Conservation (phyloP, 2,888 invertebrate species). For the Holacanthella duospinosa region DNA sequence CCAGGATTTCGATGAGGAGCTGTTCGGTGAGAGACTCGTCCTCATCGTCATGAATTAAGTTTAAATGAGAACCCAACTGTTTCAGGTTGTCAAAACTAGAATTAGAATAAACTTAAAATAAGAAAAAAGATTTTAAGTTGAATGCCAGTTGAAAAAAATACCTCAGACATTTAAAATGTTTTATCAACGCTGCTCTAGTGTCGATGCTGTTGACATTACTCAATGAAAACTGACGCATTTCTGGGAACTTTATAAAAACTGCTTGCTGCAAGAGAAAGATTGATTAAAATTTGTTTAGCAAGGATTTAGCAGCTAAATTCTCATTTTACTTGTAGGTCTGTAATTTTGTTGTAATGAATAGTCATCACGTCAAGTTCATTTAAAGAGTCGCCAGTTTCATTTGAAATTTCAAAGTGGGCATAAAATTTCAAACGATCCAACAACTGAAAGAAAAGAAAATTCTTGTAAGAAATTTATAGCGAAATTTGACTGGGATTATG, state of each 20-base stretch:
- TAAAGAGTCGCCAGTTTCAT: conserved; percentile 86
- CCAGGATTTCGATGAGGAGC: conserved; percentile 76
- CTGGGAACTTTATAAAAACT: conserved; percentile 80
- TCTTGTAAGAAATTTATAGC: no score
- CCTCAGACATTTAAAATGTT: conserved; percentile 71
- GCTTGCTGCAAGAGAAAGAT: conserved; percentile 58
- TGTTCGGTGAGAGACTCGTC: conserved; percentile 57
- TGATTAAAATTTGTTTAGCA: not conserved
- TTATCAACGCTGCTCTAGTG: conserved; percentile 65
- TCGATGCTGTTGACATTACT: conserved; percentile 94
- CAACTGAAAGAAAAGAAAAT: conserved; percentile 70
- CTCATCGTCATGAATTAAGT: conserved; percentile 67
- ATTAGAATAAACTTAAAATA: not conserved
- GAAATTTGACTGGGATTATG: no score
- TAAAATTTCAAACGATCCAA: conserved; percentile 93
- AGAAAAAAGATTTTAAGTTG: not conserved
- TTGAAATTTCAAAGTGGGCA: conserved; percentile 93
- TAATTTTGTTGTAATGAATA: conserved; percentile 83
- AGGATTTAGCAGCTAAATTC: not conserved
- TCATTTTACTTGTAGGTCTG: conserved; percentile 62
- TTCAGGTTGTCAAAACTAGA: conserved; percentile 58
- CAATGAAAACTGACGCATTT: conserved; percentile 73
- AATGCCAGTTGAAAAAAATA: conserved; percentile 39
- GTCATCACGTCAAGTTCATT: conserved; percentile 89
- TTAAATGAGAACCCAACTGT: conserved; percentile 74